Percentiles rank a stretch among this genome's conserved stretches.
phyloP scores from a whole-genome alignment of 2,113 vertebrate genomes.

The Alces alces region DNA sequence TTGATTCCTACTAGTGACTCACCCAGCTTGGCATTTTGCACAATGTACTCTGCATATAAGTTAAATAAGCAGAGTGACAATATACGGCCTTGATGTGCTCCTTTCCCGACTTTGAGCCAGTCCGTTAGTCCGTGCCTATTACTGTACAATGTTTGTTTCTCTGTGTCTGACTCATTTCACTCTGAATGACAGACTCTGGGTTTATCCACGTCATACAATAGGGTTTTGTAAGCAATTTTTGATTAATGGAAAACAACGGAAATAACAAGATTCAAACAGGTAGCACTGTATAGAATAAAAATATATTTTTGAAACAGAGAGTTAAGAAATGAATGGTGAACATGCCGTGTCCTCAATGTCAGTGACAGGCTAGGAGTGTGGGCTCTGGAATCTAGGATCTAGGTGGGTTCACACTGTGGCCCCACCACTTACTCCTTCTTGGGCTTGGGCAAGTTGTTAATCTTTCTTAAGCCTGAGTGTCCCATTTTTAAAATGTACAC shows the following conservation, averaged over 20 bases:
- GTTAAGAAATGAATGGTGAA: background rate
- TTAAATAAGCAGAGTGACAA: background rate
- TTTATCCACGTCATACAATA: background rate
- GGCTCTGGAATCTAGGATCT: background rate
- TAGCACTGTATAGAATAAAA: background rate
- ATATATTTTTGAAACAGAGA: background rate
- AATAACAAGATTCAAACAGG: background rate
- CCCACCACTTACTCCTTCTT: background rate
- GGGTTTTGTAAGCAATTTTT: background rate
- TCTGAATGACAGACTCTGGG: background rate
- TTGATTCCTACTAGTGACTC: background rate
- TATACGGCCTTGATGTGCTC: background rate
- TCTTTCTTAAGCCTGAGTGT: background rate
- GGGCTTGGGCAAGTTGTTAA: background rate
- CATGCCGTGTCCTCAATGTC: background rate
- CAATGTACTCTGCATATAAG: background rate
- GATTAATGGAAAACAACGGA: background rate
- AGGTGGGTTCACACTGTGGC: background rate
- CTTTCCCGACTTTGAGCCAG: background rate
- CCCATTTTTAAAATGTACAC: background rate
- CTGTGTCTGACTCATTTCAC: background rate
- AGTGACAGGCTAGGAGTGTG: background rate
- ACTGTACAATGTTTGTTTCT: background rate
- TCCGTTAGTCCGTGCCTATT: background rate
- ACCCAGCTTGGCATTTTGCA: background rate